Evolutionary conservation across 1,140 invertebrate species (phyloP), one percentile per base, ranked within the genome.

Genomic region (Zophobas atratus): DNA sequence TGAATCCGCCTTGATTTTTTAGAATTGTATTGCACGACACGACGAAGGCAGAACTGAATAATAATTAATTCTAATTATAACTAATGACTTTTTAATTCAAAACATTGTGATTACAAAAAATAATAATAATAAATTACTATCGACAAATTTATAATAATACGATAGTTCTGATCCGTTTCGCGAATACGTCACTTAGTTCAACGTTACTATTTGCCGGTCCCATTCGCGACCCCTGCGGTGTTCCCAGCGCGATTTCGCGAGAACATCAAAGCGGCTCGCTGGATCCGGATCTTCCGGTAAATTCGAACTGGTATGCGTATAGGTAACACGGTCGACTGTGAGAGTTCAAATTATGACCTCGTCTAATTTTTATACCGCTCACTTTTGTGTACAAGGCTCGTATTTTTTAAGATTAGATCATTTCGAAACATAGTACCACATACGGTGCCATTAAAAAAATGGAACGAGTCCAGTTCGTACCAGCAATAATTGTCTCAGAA

Each of bases 271-370:
- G 49, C 49, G 49, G 49, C 49, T 51, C 20, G 2, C 20, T 8
- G 43, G 20, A 51, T 46, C 38, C 60, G 60, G 60, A 67, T 67
- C 60, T 67, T 67, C 60, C 60, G 60, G 60, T 57, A 34, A 34
- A 34, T 35, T 57, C 55, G 55, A 57, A 35, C 49, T 60, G 56
- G 56, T 67, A 67, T 67, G 60, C 35, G 32, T 57, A 57, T 57
- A 57, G 55, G 55, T 57, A 57, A 57, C 55, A 35, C 60, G 60
- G 39, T 41, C 60, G 39, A 39, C 60, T 46, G 60, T 48, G 60
- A 67, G 60, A 67, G 60, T 67, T 67, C 60, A 67, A 67, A 67
- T 67, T 67, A 41, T 67, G 60, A 67, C 60, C 60, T 67, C 60
- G 60, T 67, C 60, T 67, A 43, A 67, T 67, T 67, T 67, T 67